Evolutionary conservation across 2,113 vertebrate genomes (phyloP).

Genomic region (Leptodactylus fuscus): DNA sequence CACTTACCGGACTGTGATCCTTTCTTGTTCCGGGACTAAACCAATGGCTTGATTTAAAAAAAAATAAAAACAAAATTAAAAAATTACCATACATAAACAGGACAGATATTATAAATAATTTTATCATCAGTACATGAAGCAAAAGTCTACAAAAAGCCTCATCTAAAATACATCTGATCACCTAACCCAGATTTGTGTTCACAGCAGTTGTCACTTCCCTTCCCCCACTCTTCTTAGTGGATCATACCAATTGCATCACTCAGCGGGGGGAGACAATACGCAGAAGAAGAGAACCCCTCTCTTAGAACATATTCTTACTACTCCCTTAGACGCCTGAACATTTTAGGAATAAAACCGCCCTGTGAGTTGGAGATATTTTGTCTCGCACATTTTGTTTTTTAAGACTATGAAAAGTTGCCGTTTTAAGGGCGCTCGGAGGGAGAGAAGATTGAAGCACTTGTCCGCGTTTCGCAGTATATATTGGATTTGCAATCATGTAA

Average conservation of each 20-base stretch:
- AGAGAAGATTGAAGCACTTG: slow-evolving; percentile 49
- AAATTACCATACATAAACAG: too few relatives aligned
- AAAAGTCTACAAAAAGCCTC: too few relatives aligned
- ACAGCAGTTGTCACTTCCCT: neutral
- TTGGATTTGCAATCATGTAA: slow-evolving; percentile 60
- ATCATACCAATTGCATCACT: neutral
- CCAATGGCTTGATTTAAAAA: slow-evolving; percentile 79
- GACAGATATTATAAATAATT: too few relatives aligned
- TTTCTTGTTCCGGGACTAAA: slow-evolving; percentile 87
- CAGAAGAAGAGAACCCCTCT: neutral
- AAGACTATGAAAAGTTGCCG: slow-evolving; percentile 32
- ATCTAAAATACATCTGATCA: too few relatives aligned
- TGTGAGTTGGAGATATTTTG: neutral
- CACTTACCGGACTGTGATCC: slow-evolving; percentile 91
- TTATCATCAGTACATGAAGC: too few relatives aligned
- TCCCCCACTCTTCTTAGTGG: neutral
- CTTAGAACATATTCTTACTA: neutral
- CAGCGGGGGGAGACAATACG: neutral
- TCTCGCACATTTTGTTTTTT: neutral
- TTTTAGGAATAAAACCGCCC: neutral
- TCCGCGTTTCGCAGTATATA: slow-evolving; percentile 37
- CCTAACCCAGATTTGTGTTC: neutral
- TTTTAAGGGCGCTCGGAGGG: neutral
- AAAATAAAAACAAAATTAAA: too few relatives aligned
- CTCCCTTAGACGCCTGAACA: neutral